phyloP scores from a whole-genome alignment of 2,888 invertebrate genomes.

The Phengaris arion region DNA sequence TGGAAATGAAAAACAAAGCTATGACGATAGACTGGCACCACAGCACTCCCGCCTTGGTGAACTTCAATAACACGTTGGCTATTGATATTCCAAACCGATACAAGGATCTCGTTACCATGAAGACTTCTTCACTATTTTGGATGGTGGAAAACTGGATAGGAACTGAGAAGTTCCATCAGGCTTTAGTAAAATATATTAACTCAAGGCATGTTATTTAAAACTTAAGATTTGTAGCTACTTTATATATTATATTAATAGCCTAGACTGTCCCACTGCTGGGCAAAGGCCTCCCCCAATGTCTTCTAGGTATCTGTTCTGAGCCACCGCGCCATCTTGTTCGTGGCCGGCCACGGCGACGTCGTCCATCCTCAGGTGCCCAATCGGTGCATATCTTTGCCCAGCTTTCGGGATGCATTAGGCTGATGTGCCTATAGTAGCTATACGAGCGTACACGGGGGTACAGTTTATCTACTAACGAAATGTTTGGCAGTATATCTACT shows the following conservation, averaged over 20 bases:
- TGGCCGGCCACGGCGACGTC: too few relatives aligned
- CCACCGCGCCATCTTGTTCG: too few relatives aligned
- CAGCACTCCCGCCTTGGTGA: constrained; percentile 55
- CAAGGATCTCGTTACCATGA: constrained; percentile 62
- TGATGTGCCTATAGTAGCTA: too few relatives aligned
- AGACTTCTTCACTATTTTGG: constrained; percentile 69
- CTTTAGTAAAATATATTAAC: constrained; percentile 64
- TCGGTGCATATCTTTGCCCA: too few relatives aligned
- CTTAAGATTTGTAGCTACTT: not conserved
- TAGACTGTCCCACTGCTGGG: too few relatives aligned
- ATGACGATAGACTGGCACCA: constrained; percentile 64
- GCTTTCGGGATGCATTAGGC: too few relatives aligned
- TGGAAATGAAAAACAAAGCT: constrained; percentile 61
- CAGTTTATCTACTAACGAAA: too few relatives aligned
- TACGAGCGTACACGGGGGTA: too few relatives aligned
- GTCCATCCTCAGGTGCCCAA: too few relatives aligned
- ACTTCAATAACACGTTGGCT: constrained; percentile 58
- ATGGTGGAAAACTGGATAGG: constrained; percentile 73
- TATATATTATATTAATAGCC: not conserved
- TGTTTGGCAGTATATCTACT: too few relatives aligned
- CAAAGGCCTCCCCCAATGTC: too few relatives aligned
- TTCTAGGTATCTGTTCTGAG: too few relatives aligned
- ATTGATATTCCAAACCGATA: constrained; percentile 60
- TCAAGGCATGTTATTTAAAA: constrained; percentile 44
- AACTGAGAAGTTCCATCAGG: constrained; percentile 55